Percentiles rank a stretch among this genome's conserved stretches.
Conservation (phyloP, 2,797 vertebrate genomes). For the Cyclura pinguis region DNA sequence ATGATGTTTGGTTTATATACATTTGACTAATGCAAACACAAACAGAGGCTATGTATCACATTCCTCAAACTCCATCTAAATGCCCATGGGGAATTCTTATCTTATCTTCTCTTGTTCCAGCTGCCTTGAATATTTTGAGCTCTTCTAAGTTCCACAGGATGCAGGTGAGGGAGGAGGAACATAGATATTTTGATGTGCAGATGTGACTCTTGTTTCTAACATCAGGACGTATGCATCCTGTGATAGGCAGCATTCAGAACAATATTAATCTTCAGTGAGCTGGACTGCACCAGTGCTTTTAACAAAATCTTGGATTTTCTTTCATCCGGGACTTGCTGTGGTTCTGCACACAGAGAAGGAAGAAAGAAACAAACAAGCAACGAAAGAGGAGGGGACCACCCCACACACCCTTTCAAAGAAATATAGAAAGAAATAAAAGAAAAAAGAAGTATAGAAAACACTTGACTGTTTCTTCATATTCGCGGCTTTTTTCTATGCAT, state of each 20-base stretch:
- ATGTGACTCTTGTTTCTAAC: too few species aligned
- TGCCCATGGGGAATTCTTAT: not conserved
- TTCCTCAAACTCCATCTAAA: slow-evolving; percentile 18
- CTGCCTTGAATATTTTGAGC: not conserved
- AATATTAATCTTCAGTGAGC: too few species aligned
- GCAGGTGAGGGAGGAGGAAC: too few species aligned
- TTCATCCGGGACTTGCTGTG: too few species aligned
- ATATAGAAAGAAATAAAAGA: not conserved
- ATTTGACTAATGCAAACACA: slow-evolving; percentile 6
- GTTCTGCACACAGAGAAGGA: not conserved
- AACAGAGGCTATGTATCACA: not conserved
- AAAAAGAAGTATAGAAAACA: not conserved
- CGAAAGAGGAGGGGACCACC: not conserved
- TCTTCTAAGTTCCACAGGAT: not conserved
- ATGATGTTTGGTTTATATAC: not conserved
- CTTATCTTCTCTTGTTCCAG: not conserved
- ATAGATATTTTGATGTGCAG: not conserved
- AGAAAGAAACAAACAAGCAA: not conserved
- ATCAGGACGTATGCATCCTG: too few species aligned
- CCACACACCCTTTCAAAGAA: not conserved
- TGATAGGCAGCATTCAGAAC: too few species aligned
- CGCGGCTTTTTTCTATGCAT: not conserved
- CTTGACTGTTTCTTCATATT: not conserved
- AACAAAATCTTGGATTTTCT: too few species aligned
- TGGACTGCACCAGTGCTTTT: too few species aligned